phyloP scores from a whole-genome alignment of 2,797 vertebrate genomes.

The Spinibarbus caldwelli region DNA sequence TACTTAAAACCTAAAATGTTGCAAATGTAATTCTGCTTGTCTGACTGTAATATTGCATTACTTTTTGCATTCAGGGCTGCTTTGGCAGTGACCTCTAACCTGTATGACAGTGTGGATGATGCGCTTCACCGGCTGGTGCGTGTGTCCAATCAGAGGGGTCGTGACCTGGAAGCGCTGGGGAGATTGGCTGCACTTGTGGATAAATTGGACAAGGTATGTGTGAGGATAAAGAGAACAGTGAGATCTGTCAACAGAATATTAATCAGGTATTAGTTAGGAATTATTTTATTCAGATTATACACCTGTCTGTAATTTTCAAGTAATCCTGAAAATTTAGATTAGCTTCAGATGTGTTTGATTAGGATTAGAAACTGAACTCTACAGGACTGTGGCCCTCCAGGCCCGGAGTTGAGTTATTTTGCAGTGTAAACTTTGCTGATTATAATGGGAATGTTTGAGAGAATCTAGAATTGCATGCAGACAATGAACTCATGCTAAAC shows the following conservation, averaged over 20 bases:
- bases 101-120: conserved; percentile 90
- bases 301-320: background rate
- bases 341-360: background rate
- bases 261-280: background rate
- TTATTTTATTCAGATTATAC: background rate
- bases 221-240: background rate
- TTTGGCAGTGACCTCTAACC: conserved; percentile 75
- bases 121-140: conserved; percentile 88
- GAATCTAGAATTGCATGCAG: background rate
- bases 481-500: background rate
- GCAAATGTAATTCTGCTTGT: background rate
- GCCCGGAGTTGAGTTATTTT: background rate
- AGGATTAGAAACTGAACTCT: background rate
- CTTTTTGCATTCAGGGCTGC: conserved; percentile 68
- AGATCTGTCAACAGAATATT: background rate
- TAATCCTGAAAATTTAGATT: background rate
- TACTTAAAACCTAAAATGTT: background rate
- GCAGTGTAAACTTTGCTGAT: background rate
- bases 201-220: conserved; percentile 76
- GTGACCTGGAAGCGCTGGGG: conserved; percentile 79
- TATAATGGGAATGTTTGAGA: background rate
- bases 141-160: conserved; percentile 84
- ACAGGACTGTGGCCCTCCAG: background rate
- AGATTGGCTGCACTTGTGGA: conserved; percentile 72
- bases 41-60: background rate